phyloP scores from a whole-genome alignment of 2,113 vertebrate species.

The Himantopus leucocephalus region DNA sequence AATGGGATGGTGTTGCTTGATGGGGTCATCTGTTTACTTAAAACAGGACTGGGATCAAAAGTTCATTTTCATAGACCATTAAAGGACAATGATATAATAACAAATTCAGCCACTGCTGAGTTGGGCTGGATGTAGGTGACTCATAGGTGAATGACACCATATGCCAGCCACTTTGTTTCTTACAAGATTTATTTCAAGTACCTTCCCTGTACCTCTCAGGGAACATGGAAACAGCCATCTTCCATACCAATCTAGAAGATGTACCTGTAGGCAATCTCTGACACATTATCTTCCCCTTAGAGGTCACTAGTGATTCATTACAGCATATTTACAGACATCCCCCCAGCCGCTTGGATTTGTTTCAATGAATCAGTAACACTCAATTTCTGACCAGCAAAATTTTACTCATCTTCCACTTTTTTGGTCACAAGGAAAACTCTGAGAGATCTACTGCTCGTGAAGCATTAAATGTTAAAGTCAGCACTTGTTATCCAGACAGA shows the following conservation, averaged over 20 bases:
- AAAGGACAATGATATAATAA: slow-evolving; percentile 25
- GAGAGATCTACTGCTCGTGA: not conserved
- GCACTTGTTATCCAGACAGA: not conserved
- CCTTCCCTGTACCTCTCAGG: not conserved
- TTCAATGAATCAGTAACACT: not conserved
- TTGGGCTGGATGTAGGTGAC: not conserved
- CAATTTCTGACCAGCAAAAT: not conserved
- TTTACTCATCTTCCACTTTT: not conserved
- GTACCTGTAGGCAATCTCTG: not conserved
- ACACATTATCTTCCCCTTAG: not conserved
- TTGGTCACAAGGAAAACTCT: not conserved
- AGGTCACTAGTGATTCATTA: slow-evolving; percentile 12
- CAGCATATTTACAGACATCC: not conserved
- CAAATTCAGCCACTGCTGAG: slow-evolving; percentile 4
- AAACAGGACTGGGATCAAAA: slow-evolving; percentile 53
- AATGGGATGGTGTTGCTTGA: slow-evolving; percentile 51
- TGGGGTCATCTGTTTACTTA: slow-evolving; percentile 61
- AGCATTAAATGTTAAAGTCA: not conserved
- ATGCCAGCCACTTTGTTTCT: not conserved
- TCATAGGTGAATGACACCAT: not conserved
- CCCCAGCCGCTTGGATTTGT: not conserved
- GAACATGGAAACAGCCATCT: not conserved
- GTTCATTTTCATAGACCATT: slow-evolving; percentile 59
- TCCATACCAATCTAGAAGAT: not conserved
- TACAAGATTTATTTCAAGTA: not conserved